phyloP scores from a whole-genome alignment of 1,140 invertebrate genomes.

The Thrips palmi region DNA sequence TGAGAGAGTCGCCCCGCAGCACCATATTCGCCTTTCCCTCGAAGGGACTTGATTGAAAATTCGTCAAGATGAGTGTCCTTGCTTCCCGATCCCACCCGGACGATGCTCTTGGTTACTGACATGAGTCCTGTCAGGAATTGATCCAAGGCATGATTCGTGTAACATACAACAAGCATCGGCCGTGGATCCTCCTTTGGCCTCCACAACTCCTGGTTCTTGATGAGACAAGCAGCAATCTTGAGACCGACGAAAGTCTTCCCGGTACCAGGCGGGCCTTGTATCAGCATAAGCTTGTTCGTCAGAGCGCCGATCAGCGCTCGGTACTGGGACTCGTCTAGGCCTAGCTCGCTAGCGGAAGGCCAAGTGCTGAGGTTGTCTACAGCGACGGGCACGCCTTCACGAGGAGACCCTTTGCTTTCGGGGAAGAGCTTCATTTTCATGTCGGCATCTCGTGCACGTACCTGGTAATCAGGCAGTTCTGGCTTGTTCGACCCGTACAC shows the following conservation, averaged over 20 bases:
- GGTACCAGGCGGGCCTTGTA: conserved; percentile 65
- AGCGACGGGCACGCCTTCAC: too few relatives aligned
- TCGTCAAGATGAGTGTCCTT: too few relatives aligned
- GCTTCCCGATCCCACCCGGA: conserved; percentile 61
- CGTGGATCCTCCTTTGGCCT: conserved; percentile 16
- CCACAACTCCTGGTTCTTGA: too few relatives aligned
- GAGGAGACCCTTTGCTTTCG: too few relatives aligned
- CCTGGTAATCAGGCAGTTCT: conserved; percentile 15
- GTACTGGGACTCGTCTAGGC: conserved; percentile 37
- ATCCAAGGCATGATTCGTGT: conserved; percentile 76
- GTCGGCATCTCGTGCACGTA: too few relatives aligned
- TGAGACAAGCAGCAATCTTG: conserved; percentile 37
- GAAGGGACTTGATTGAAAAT: too few relatives aligned
- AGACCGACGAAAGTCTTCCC: conserved; percentile 63
- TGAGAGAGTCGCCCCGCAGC: too few relatives aligned
- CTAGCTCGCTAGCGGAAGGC: conserved; percentile 23
- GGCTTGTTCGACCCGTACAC: conserved; percentile 23
- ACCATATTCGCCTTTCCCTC: too few relatives aligned
- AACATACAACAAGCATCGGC: conserved; percentile 62
- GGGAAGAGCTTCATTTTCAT: conserved; percentile 2
- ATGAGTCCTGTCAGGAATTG: conserved; percentile 66
- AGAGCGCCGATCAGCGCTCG: conserved; percentile 35
- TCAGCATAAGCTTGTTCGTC: conserved; percentile 43
- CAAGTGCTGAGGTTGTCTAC: conserved; percentile 20
- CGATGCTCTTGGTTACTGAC: conserved; percentile 31